These are phyloP conservation scores for Cygnus atratus DNA, from an alignment of 2,113 vertebrate species.

Conservation along the genomic window DNA sequence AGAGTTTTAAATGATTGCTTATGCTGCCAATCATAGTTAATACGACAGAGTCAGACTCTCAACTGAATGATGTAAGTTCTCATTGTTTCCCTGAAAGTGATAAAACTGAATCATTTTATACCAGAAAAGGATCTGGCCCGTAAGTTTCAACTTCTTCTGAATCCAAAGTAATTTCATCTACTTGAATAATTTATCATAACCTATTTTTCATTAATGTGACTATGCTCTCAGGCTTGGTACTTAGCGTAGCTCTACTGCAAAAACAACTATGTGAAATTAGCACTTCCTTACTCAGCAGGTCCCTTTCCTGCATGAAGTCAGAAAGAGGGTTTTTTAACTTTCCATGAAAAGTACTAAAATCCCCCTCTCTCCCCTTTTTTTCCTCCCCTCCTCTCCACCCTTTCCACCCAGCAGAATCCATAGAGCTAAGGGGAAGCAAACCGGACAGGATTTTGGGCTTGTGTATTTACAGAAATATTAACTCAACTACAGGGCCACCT, in stretches of 20 bases:
- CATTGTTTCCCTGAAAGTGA: background rate
- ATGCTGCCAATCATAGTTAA: conserved; percentile 16
- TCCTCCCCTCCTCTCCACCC: background rate
- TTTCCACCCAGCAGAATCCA: background rate
- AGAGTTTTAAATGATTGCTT: conserved; percentile 24
- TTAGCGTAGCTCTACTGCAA: background rate
- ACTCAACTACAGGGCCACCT: fast-evolving
- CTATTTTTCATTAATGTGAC: conserved; percentile 58
- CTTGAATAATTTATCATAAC: conserved; percentile 66
- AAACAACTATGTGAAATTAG: conserved; percentile 8
- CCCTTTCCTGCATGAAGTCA: conserved; percentile 15
- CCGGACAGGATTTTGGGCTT: background rate
- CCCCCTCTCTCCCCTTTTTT: background rate
- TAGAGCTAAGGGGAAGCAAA: background rate
- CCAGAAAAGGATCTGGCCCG: background rate
- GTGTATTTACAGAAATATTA: background rate
- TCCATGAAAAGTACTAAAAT: background rate
- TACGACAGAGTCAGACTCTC: background rate
- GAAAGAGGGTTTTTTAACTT: background rate
- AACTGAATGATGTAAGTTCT: background rate
- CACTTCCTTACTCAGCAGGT: conserved; percentile 57
- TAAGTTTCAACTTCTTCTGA: background rate
- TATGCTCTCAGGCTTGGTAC: background rate
- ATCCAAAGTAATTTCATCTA: conserved; percentile 23
- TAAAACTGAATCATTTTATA: background rate